Evolutionary conservation across 2,888 invertebrate genomes (phyloP).

Genomic region (Hymenopus coronatus): DNA sequence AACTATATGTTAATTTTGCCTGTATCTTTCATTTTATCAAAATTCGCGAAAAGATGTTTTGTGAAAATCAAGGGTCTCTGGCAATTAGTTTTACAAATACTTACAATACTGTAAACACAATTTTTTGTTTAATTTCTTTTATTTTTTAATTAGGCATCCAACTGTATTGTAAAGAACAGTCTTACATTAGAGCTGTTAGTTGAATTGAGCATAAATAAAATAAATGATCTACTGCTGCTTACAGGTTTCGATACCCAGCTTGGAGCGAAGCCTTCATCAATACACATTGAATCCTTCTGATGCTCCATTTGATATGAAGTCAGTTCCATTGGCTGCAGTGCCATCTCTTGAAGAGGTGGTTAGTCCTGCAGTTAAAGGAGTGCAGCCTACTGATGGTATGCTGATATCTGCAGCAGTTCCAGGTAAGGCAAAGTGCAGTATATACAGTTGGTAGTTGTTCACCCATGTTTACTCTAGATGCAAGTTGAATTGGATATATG

Average conservation of each 20-base stretch:
- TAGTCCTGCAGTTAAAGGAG: slow-evolving; percentile 46
- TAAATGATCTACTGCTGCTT: neutral
- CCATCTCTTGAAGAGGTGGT: slow-evolving; percentile 48
- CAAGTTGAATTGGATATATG: no score
- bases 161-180: no score
- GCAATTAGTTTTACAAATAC: no score
- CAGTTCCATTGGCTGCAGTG: slow-evolving; percentile 71
- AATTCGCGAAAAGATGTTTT: no score
- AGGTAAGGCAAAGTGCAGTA: neutral
- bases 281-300: slow-evolving; percentile 72
- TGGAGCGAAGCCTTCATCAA: slow-evolving; percentile 84
- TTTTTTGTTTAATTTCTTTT: no score
- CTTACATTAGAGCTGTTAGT: neutral
- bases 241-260: slow-evolving; percentile 76
- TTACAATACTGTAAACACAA: no score
- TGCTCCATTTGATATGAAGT: slow-evolving; percentile 78
- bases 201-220: neutral
- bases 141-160: no score
- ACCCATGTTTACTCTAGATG: neutral
- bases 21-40: no score
- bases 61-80: no score
- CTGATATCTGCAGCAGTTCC: slow-evolving; percentile 20
- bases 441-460: neutral
- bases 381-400: slow-evolving; percentile 39
- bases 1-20: no score